Base-by-base conservation (phyloP, 2,888 invertebrate genomes). In the Rosalia funebris region DNA sequence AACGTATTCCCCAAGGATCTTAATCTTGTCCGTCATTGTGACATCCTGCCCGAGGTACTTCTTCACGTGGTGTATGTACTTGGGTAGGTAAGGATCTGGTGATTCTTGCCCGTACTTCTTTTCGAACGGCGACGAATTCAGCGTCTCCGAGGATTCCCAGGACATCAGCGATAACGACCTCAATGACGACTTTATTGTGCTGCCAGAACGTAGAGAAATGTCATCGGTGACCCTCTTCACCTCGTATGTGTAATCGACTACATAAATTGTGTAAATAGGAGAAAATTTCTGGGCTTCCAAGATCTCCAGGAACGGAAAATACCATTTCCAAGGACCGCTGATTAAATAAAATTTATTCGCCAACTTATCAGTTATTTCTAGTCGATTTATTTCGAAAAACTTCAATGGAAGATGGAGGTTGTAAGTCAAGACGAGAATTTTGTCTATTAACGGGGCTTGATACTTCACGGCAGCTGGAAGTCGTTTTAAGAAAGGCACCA, bases 291-390 rank as follows among this genome's bases (percentile, higher is more conserved):
- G 60, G 1, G 64, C 58, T 57, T 73, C 73, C 14, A 79, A 54
- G 1, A 78, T 68, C 58, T 79, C 79, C 46, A 79, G 62, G 53
- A 79, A 77, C 0, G 79, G 78, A 65, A 81, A 79, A 1, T 69
- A 55, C 11, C 56, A 65, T 9, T 55, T 66, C 75, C 75, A 75
- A 12, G 45, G 42, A 3, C 72, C 75, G 11, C 65, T 70, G 1
- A 78, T 72, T 15, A 79, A 25, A 56, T 78, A 78, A 58, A 79
- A 79, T 16, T 70, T 68, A 19, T 72, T 72, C 3, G 63, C 69
- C 2, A 79, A 46, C 57, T 68, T 73, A 54, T 78, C 77, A 0
- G 72, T 72, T 0, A 77, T 65, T 39, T 77, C 75, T 17, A 79
- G 41, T 19, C 62, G 64, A 2, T 71, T 65, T 4, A 66, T 66